Evolutionary conservation across 1,140 invertebrate species (phyloP).

Genomic region (Apis florea): DNA sequence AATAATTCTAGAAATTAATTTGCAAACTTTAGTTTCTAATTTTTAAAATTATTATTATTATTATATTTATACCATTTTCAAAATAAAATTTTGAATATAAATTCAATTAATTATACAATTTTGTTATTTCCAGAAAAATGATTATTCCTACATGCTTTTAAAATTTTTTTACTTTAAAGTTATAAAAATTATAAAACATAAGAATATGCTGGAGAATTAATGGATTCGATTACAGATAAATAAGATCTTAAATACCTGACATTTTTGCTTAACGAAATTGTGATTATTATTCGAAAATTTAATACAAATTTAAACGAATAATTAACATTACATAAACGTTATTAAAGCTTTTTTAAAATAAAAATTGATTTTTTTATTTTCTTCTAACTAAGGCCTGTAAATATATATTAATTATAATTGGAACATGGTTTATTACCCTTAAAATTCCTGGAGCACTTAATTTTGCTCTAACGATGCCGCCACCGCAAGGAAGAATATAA

Average conservation of each 20-base stretch:
- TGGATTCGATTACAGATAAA: neutral
- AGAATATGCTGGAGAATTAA: neutral
- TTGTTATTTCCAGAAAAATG: neutral
- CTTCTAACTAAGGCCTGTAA: no score
- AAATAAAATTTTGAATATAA: no score
- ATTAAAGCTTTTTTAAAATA: neutral
- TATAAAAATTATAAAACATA: neutral
- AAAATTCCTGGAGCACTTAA: slow-evolving; percentile 70
- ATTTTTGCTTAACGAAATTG: neutral
- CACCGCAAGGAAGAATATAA: slow-evolving; percentile 75
- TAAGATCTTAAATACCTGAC: neutral
- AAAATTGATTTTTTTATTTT: neutral
- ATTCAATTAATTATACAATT: no score
- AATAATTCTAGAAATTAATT: no score
- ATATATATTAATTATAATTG: no score
- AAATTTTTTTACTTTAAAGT: neutral
- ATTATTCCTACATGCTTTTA: neutral
- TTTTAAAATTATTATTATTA: no score
- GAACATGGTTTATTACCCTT: slow-evolving; percentile 47
- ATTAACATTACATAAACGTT: no score
- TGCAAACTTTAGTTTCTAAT: no score
- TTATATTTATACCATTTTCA: no score
- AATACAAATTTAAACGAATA: neutral
- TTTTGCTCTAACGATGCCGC: slow-evolving; percentile 72
- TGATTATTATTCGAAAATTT: neutral